Conservation (phyloP, 2,797 vertebrate genomes). For the Decapterus maruadsi region DNA sequence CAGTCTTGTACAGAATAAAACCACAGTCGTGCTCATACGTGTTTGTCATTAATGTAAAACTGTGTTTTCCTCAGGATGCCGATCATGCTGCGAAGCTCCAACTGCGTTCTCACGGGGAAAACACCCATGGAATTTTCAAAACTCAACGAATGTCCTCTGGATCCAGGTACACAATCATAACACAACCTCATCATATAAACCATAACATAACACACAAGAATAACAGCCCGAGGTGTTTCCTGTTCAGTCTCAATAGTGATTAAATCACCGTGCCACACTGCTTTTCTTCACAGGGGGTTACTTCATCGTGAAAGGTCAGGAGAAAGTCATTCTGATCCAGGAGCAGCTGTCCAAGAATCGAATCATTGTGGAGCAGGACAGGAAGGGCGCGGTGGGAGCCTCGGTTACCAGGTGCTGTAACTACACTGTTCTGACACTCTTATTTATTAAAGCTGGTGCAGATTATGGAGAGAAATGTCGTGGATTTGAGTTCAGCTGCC, state of each 20-base stretch:
- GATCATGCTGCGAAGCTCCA: conserved; percentile 98
- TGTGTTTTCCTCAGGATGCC: conserved; percentile 91
- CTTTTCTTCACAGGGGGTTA: conserved; percentile 89
- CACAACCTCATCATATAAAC: neutral
- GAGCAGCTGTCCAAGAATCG: conserved; percentile 99
- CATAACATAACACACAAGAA: neutral
- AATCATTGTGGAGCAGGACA: conserved; percentile 98
- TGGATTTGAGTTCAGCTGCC: neutral
- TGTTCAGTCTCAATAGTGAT: too few relatives aligned
- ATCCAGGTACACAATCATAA: conserved; percentile 89
- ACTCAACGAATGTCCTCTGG: conserved; percentile 96
- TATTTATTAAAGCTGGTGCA: neutral
- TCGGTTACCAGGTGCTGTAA: conserved; percentile 94
- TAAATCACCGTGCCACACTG: neutral
- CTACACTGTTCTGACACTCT: neutral
- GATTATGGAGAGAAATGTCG: neutral
- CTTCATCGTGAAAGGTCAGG: conserved; percentile 98
- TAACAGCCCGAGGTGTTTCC: neutral
- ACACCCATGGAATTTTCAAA: conserved; percentile 96
- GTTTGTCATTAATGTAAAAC: neutral
- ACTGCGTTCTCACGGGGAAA: conserved; percentile 97
- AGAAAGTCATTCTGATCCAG: conserved; percentile 99
- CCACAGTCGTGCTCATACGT: neutral
- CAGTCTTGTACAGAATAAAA: neutral
- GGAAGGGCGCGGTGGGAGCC: conserved; percentile 96